These are phyloP conservation scores for Tetanocera ferruginea DNA, from an alignment of 2,888 invertebrate species.

Conservation along the genomic window DNA sequence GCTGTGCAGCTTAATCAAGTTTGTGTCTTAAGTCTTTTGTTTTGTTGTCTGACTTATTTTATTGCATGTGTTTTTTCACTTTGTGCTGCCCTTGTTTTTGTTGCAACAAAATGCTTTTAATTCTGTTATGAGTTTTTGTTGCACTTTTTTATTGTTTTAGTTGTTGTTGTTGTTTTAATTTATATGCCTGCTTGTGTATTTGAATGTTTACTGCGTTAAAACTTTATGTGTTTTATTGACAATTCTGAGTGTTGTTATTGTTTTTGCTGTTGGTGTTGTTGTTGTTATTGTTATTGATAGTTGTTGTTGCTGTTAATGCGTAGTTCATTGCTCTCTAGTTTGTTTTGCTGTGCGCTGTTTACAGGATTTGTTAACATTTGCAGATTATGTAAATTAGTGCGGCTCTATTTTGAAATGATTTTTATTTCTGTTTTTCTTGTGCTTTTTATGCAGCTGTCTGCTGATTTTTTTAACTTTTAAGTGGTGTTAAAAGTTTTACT, in stretches of 20 bases:
- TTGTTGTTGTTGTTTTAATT: slow-evolving; percentile 1
- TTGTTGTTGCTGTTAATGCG: background rate
- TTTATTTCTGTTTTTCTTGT: background rate
- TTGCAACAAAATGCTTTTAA: slow-evolving; percentile 11
- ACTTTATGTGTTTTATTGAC: slow-evolving; percentile 17
- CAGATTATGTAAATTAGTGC: slow-evolving; percentile 14
- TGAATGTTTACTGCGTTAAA: background rate
- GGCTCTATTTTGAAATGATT: background rate
- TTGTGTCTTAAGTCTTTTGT: slow-evolving; percentile 37
- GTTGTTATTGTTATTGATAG: background rate
- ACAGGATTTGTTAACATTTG: background rate
- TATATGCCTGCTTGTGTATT: background rate
- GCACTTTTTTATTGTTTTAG: slow-evolving; percentile 37
- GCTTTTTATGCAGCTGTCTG: no score
- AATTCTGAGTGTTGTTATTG: background rate
- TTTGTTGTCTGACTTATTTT: background rate
- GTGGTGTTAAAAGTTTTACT: no score
- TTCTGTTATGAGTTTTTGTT: slow-evolving; percentile 15
- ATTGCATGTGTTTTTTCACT: background rate
- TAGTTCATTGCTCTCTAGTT: slow-evolving; percentile 10
- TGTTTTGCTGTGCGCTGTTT: background rate
- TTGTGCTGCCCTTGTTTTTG: background rate
- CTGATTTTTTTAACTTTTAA: no score
- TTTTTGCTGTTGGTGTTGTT: background rate
- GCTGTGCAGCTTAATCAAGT: slow-evolving; percentile 15